A percentile compares a stretch with the other conserved stretches of the same genome.
These are phyloP conservation scores for Speoplatyrhinus poulsoni DNA, from an alignment of 2,113 vertebrate species.

Conservation along the genomic window DNA sequence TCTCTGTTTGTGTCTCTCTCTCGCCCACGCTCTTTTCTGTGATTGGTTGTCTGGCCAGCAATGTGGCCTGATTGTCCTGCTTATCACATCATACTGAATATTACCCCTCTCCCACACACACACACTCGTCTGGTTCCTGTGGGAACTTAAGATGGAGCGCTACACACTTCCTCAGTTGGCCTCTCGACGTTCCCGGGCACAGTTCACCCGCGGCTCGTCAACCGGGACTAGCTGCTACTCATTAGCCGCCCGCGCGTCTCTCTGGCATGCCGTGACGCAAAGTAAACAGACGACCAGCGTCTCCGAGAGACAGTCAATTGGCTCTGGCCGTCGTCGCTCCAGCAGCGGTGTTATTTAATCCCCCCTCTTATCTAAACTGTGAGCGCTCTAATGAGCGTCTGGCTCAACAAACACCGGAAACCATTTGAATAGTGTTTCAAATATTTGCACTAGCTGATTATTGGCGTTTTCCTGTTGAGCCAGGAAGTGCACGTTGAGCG, in stretches of 20 bases:
- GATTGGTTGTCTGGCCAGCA: neutral
- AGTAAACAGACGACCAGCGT: constrained; percentile 1
- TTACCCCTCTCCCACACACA: neutral
- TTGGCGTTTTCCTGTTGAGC: neutral
- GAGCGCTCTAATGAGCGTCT: constrained; percentile 40
- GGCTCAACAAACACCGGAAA: neutral
- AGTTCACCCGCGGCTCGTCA: neutral
- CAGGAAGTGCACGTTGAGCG: neutral
- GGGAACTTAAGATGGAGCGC: too few species aligned
- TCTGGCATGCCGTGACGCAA: neutral
- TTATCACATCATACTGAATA: neutral
- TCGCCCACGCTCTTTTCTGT: neutral
- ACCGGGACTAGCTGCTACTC: neutral
- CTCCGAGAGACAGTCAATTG: constrained; percentile 7
- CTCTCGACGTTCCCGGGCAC: constrained; percentile 9
- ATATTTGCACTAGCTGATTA: neutral
- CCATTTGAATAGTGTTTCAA: neutral
- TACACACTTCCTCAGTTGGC: too few species aligned
- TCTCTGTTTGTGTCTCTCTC: neutral
- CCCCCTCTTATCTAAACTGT: constrained; percentile 15
- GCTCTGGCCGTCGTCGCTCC: neutral
- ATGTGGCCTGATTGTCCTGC: neutral
- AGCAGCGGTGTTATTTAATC: constrained; percentile 36
- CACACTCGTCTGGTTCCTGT: neutral
- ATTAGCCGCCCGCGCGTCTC: constrained; percentile 5